A percentile compares a stretch with the other conserved stretches of the same genome.
These are phyloP conservation scores for Augochlorella aurata DNA, from an alignment of 2,888 invertebrate species.

Conservation along the genomic window DNA sequence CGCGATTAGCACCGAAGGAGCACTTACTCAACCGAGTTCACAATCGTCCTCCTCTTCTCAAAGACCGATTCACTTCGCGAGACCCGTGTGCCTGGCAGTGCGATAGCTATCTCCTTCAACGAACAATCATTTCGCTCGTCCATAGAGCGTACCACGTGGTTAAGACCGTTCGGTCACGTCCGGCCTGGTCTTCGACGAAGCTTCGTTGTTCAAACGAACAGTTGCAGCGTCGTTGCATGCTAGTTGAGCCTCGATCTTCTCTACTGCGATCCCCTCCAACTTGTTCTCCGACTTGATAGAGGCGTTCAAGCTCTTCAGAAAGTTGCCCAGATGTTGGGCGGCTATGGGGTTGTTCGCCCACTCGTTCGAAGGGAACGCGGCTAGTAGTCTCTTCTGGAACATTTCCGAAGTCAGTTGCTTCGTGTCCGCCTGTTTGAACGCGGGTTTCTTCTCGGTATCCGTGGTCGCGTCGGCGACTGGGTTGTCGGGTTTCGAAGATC, in stretches of 20 bases:
- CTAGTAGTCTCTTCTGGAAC: slow-evolving; percentile 68
- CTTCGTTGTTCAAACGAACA: slow-evolving; percentile 39
- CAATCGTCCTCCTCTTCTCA: not conserved
- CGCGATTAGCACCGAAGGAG: not conserved
- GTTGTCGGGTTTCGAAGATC: slow-evolving; percentile 28
- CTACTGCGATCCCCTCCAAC: slow-evolving; percentile 38
- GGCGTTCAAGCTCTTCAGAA: slow-evolving; percentile 69
- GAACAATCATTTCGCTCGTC: slow-evolving; percentile 2
- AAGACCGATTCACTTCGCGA: not conserved
- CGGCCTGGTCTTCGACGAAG: slow-evolving; percentile 38
- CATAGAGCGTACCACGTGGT: not conserved
- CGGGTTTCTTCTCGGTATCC: slow-evolving; percentile 38
- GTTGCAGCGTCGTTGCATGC: slow-evolving; percentile 19
- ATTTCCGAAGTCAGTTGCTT: slow-evolving; percentile 69
- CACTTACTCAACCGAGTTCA: not conserved
- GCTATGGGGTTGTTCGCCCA: slow-evolving; percentile 72
- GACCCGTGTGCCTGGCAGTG: slow-evolving; percentile 48
- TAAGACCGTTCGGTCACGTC: slow-evolving; percentile 47
- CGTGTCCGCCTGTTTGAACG: slow-evolving; percentile 39
- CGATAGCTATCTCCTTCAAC: slow-evolving; percentile 2
- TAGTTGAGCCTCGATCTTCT: slow-evolving; percentile 45
- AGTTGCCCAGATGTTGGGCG: slow-evolving; percentile 72
- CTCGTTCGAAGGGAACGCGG: slow-evolving; percentile 73
- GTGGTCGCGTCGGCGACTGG: not conserved
- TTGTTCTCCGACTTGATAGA: slow-evolving; percentile 64